phyloP scores from a whole-genome alignment of 2,113 vertebrate genomes.

The Neolamprologus ventralis region DNA sequence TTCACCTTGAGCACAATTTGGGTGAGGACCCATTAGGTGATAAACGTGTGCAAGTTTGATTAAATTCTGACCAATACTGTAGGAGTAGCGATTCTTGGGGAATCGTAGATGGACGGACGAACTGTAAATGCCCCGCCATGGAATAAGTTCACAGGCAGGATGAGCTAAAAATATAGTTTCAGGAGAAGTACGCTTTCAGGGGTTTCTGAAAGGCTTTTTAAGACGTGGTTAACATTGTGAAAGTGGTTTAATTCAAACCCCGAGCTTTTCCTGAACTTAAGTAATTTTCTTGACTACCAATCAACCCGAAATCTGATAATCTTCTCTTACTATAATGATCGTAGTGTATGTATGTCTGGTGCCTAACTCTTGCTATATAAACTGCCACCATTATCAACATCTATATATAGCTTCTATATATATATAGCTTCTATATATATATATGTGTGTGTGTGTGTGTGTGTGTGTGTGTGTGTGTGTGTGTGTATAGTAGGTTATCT shows the following conservation, averaged over 20 bases:
- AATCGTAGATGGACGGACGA: background rate
- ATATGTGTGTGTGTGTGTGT: accelerated
- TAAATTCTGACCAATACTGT: background rate
- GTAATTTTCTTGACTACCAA: background rate
- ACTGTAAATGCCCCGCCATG: background rate
- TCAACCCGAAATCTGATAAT: background rate
- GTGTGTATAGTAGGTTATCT: background rate
- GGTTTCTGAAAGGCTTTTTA: background rate
- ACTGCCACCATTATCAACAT: background rate
- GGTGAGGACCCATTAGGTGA: background rate
- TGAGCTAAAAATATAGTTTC: background rate
- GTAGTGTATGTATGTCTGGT: background rate
- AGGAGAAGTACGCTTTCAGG: background rate
- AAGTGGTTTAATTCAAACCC: background rate
- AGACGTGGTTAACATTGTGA: background rate
- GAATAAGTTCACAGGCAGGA: background rate
- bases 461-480: background rate
- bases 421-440: too few species aligned
- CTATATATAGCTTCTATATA: background rate
- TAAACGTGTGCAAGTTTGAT: background rate
- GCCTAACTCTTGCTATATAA: background rate
- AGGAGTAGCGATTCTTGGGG: background rate
- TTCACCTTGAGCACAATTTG: background rate
- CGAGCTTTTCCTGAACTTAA: background rate
- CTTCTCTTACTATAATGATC: background rate